These are phyloP conservation scores for Xenopus laevis DNA, from an alignment of 2,113 vertebrate species.

Conservation along the genomic window DNA sequence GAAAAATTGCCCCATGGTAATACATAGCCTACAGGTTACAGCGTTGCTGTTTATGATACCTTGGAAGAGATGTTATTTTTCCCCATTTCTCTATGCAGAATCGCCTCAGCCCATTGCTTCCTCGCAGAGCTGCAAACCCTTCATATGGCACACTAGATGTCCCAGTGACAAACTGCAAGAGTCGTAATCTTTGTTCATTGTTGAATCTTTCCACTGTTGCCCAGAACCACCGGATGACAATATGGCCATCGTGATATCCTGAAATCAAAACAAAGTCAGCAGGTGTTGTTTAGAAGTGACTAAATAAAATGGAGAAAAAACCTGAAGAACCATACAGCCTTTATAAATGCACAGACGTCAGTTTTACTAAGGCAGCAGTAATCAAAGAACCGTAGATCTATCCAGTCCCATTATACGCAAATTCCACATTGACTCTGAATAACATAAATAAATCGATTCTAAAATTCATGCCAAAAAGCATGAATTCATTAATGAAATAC, in stretches of 20 bases:
- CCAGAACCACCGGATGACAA: conserved; percentile 98
- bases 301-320: neutral
- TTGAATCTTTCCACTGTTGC: conserved; percentile 91
- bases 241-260: conserved; percentile 96
- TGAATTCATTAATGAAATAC: too few species aligned
- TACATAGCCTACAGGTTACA: too few species aligned
- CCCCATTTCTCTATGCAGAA: conserved; percentile 99
- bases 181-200: conserved; percentile 89
- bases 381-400: too few species aligned
- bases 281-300: neutral
- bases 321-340: neutral
- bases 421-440: too few species aligned
- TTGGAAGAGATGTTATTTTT: conserved; percentile 92
- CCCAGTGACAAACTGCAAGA: conserved; percentile 94
- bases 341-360: too few species aligned
- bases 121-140: conserved; percentile 87
- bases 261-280: conserved; percentile 1
- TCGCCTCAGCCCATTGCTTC: conserved; percentile 88
- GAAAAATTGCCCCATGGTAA: too few species aligned
- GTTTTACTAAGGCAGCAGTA: too few species aligned
- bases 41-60: conserved; percentile 60
- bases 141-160: conserved; percentile 96
- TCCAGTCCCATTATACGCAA: too few species aligned
- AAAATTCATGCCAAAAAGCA: too few species aligned
- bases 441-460: too few species aligned